Evolutionary conservation across 2,113 vertebrate genomes (phyloP), one percentile per base, ranked within the genome.

Genomic region (Istiophorus platypterus): DNA sequence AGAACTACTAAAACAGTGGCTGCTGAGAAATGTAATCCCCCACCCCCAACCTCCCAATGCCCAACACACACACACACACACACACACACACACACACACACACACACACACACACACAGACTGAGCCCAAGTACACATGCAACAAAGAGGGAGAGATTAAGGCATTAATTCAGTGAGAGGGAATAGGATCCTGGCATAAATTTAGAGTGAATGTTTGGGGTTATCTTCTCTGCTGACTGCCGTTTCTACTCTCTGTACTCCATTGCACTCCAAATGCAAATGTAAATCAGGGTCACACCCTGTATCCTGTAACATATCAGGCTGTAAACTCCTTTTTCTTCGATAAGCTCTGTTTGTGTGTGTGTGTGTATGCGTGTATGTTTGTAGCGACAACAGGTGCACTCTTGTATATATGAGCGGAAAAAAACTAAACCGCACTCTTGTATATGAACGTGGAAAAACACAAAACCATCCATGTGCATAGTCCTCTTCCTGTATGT

Each of bases 111-210:
- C 76, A 86, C 41, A 42, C 47, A 62, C 39, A 68, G 73, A 86
- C 84, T 63, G 81, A 85, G 71, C 77, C 68, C 76, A 81, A 88
- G 82, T 84, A 91, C 90, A 90, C 87, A 86, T 78, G 86, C 90
- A 91, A 94, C 89, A 91, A 94, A 91, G 78, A 82, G 78, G 72
- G 72, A 81, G 85, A 93, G 93, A 93, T 93, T 93, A 92, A 91
- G 89, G 91, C 89, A 91, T 94, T 94, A 91, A 93, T 92, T 92
- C 92, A 84, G 91, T 81, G 83, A 87, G 89, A 91, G 86, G 89
- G 89, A 91, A 93, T 86, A 72, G 90, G 90, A 93, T 90, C 82
- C 86, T 52, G 82, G 92, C 89, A 92, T 92, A 89, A 82, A 92
- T 91, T 88, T 85, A 88, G 87, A 91, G 84, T 68, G 85, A 91